Base-by-base conservation (phyloP, 2,797 vertebrate genomes). In the Mus caroli region DNA sequence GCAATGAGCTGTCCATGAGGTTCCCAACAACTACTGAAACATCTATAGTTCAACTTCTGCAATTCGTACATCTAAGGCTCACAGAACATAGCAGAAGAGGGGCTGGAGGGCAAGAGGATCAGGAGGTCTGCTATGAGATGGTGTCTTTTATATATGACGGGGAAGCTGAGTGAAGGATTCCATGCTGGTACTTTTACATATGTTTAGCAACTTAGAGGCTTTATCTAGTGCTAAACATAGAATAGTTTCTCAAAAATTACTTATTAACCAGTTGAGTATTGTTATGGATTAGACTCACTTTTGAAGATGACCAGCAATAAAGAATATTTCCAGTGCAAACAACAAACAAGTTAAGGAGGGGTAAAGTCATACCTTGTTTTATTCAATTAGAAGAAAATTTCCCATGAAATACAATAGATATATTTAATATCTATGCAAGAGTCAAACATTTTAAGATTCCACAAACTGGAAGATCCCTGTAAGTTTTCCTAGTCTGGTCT, bases 381-480 rank as follows among this genome's bases (percentile, higher is more conserved):
- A 95, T 52, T n/a, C 24, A 92, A 52, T 22, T 87, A 73, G 11
- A 92, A 92, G 46, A 83, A 64, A 82, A 76, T 75, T 92, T 75
- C 75, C 54, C 40, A 82, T 69, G 19, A 62, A 93, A 60, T 34
- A 13, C 2, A 67, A 43, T 43, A 88, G 54, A 73, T 52, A 56
- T 54, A 54, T 6, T 91, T 93, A 83, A 86, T 91, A 83, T 90
- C 85, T 67, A 67, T 67, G 40, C 7, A 77, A 95, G 28, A 67
- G 46, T 89, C 67, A 64, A 71, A 73, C 6, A 40, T 17, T 90
- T 90, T 75, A 37, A 80, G 15, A 82, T 46, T 86, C 28, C 58
- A 62, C 34, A 83, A 37, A 20, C 77, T 94, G n/a, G n/a, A 84
- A 87, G 24, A 56, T 14, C 4, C 34, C 10, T 95, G 54, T 20